phyloP scores from a whole-genome alignment of 2,113 vertebrate genomes.

The Prietella phreatophila region DNA sequence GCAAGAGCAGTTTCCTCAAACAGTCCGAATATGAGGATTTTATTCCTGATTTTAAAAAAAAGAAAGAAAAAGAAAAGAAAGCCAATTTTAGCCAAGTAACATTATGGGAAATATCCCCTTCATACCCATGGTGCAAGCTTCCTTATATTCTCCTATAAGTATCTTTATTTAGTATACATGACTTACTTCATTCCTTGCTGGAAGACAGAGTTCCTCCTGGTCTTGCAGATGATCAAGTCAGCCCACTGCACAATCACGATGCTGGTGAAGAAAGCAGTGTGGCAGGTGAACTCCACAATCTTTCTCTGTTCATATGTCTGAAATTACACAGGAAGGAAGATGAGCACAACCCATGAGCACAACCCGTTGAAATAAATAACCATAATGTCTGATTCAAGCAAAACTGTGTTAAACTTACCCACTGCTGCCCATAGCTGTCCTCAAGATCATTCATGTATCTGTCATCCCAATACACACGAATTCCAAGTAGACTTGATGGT shows the following conservation, averaged over 20 bases:
- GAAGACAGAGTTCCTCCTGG: slow-evolving; percentile 84
- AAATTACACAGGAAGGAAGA: slow-evolving; percentile 11
- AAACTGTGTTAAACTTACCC: slow-evolving; percentile 68
- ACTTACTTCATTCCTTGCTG: slow-evolving; percentile 88
- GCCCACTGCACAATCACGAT: slow-evolving; percentile 89
- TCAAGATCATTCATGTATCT: slow-evolving; percentile 79
- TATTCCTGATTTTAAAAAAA: slow-evolving; percentile 48
- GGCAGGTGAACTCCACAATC: slow-evolving; percentile 86
- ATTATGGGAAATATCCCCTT: not conserved
- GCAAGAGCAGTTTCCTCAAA: slow-evolving; percentile 61
- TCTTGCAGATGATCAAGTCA: slow-evolving; percentile 86
- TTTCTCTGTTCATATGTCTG: slow-evolving; percentile 87
- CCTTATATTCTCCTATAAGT: not conserved
- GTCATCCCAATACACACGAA: slow-evolving; percentile 81
- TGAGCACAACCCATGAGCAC: not conserved
- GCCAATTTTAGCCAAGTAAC: not conserved
- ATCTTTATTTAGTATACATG: not conserved
- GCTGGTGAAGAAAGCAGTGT: slow-evolving; percentile 85
- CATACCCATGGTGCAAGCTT: not conserved
- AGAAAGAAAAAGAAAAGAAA: not conserved
- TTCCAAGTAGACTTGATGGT: slow-evolving; percentile 74
- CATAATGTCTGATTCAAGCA: not conserved
- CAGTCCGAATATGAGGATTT: slow-evolving; percentile 61
- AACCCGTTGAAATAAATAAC: not conserved
- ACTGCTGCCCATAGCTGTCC: slow-evolving; percentile 67